Conservation (phyloP, 2,113 vertebrate genomes). For the Psilopsiagon aurifrons region DNA sequence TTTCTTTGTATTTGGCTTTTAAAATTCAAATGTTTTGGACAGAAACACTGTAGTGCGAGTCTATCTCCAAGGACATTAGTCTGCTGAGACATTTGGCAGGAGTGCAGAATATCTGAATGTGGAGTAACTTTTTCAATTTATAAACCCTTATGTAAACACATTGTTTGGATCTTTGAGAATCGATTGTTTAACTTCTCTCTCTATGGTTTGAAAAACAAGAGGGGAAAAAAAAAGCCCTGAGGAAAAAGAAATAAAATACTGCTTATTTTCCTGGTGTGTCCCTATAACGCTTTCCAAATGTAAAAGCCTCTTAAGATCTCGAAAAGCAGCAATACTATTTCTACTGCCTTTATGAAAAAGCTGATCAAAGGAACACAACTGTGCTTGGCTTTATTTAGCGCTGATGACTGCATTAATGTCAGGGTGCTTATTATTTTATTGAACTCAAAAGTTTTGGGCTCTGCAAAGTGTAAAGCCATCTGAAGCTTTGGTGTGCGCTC, state of each 20-base stretch:
- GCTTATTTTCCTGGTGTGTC: not conserved
- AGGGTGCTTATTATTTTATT: constrained; percentile 49
- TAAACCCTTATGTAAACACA: constrained; percentile 12
- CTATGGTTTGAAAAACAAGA: not conserved
- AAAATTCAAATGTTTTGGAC: constrained; percentile 20
- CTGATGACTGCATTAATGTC: constrained; percentile 40
- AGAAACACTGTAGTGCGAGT: not conserved
- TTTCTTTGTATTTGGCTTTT: not conserved
- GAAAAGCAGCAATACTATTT: constrained; percentile 23
- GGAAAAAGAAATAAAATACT: not conserved
- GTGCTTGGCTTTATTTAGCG: not conserved
- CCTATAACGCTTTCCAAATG: constrained; percentile 17
- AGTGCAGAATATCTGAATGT: not conserved
- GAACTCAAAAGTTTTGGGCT: constrained; percentile 42
- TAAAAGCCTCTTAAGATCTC: constrained; percentile 34
- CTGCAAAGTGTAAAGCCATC: not conserved
- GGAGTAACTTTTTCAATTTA: not conserved
- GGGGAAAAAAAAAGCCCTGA: not conserved
- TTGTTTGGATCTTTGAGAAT: constrained; percentile 14
- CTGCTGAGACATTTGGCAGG: constrained; percentile 12
- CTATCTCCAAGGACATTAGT: not conserved
- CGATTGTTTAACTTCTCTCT: constrained; percentile 38
- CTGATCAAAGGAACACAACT: constrained; percentile 47
- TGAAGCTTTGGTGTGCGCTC: not conserved
- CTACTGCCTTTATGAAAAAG: constrained; percentile 44